phyloP scores from a whole-genome alignment of 2,797 vertebrate species.

The Notolepis coatsorum region DNA sequence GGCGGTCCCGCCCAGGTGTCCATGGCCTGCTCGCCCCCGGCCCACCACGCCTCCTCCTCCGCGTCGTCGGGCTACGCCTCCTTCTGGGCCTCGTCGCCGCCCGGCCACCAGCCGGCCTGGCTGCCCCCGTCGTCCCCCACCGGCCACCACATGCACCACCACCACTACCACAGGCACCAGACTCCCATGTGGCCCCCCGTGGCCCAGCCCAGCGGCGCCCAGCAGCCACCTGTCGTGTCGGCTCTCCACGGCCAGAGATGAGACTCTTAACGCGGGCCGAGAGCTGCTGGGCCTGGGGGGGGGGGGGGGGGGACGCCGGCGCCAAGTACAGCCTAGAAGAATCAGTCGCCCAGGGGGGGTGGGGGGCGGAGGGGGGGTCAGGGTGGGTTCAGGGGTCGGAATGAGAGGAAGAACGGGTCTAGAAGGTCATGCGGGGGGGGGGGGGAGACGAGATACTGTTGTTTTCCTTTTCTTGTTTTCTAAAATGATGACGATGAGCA shows the following conservation, averaged over 20 bases:
- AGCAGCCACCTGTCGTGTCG: constrained; percentile 83
- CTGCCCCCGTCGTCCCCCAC: constrained; percentile 88
- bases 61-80: constrained; percentile 84
- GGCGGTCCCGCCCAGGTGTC: constrained; percentile 75
- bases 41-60: constrained; percentile 82
- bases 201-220: constrained; percentile 74
- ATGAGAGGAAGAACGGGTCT: constrained; percentile 28
- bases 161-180: constrained; percentile 84
- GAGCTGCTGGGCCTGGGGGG: neutral
- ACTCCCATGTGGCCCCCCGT: constrained; percentile 87
- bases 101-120: constrained; percentile 85
- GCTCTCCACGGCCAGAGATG: constrained; percentile 90
- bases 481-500: constrained; percentile 41
- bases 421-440: constrained; percentile 32
- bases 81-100: constrained; percentile 92
- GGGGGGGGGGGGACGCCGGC: neutral
- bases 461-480: constrained; percentile 73
- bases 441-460: constrained; percentile 52
- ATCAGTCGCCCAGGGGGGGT: constrained; percentile 5
- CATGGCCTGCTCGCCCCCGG: constrained; percentile 87
- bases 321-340: constrained; percentile 45
- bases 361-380: neutral
- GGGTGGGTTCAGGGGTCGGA: neutral
- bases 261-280: no score
- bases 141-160: constrained; percentile 81